Evolutionary conservation across 2,888 invertebrate species (phyloP).

Genomic region (Melangyna quadrimaculata): DNA sequence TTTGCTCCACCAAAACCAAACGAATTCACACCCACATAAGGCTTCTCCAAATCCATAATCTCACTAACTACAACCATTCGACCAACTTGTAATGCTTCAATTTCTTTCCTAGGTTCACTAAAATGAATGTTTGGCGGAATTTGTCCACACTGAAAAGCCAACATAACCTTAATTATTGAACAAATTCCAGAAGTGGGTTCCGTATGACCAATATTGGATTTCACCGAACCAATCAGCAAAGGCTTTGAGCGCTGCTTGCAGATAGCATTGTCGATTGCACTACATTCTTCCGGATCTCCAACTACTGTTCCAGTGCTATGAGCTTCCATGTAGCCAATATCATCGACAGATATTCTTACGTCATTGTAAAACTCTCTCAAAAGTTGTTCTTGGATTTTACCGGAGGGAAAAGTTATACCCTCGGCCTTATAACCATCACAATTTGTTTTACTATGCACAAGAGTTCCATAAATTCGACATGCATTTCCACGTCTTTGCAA

Average conservation of each 20-base stretch:
- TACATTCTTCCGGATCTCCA: slow-evolving; percentile 93
- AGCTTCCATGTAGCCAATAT: slow-evolving; percentile 90
- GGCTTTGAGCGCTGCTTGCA: slow-evolving; percentile 87
- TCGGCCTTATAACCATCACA: slow-evolving; percentile 87
- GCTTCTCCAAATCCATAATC: slow-evolving; percentile 86
- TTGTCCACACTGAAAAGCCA: slow-evolving; percentile 88
- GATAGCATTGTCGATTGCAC: slow-evolving; percentile 89
- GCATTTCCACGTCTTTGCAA: slow-evolving; percentile 86
- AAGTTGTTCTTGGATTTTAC: slow-evolving; percentile 83
- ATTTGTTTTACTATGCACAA: slow-evolving; percentile 88
- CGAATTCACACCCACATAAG: slow-evolving; percentile 90
- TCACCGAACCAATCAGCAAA: slow-evolving; percentile 91
- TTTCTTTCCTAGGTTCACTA: slow-evolving; percentile 83
- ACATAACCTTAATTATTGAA: slow-evolving; percentile 88
- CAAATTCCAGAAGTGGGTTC: slow-evolving; percentile 91
- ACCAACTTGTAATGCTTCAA: slow-evolving; percentile 83
- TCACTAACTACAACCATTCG: slow-evolving; percentile 87
- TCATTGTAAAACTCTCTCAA: slow-evolving; percentile 84
- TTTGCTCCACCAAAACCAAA: slow-evolving; percentile 96
- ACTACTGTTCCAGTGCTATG: slow-evolving; percentile 89
- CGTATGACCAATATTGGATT: slow-evolving; percentile 94
- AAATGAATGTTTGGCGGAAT: slow-evolving; percentile 93
- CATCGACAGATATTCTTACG: slow-evolving; percentile 85
- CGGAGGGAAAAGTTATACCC: slow-evolving; percentile 85
- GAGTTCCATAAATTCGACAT: slow-evolving; percentile 84